Evolutionary conservation across 2,888 invertebrate species (phyloP).

Genomic region (Pachymerium ferrugineum): DNA sequence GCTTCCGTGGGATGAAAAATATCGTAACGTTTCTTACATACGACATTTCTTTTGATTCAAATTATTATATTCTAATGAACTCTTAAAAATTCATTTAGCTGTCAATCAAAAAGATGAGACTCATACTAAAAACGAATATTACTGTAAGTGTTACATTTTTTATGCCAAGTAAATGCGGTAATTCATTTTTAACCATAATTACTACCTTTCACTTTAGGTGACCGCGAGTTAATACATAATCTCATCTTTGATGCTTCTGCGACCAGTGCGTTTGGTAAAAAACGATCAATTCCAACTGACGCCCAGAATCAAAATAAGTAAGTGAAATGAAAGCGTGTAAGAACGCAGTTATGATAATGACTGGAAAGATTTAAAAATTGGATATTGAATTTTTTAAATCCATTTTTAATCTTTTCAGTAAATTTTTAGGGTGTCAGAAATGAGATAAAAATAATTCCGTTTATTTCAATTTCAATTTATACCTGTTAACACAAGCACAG

Average conservation of each 20-base stretch:
- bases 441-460: background rate
- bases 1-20: background rate
- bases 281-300: background rate
- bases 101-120: slow-evolving; percentile 16
- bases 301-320: slow-evolving; percentile 27
- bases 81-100: background rate
- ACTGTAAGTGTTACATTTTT: slow-evolving; percentile 34
- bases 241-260: slow-evolving; percentile 82
- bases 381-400: background rate
- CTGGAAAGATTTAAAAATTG: background rate
- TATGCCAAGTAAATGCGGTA: background rate
- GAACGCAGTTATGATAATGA: background rate
- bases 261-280: slow-evolving; percentile 71
- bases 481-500: too few relatives aligned
- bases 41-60: background rate
- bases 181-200: background rate
- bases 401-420: slow-evolving; percentile 12
- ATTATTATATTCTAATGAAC: background rate
- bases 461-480: too few relatives aligned
- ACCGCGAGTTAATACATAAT: slow-evolving; percentile 75
- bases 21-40: background rate
- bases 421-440: background rate
- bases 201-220: slow-evolving; percentile 58
- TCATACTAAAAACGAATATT: slow-evolving; percentile 32
- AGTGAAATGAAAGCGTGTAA: background rate